A percentile compares a stretch with the other conserved stretches of the same genome.
Conservation (phyloP, 2,888 invertebrate genomes). For the Agrypnus murinus region DNA sequence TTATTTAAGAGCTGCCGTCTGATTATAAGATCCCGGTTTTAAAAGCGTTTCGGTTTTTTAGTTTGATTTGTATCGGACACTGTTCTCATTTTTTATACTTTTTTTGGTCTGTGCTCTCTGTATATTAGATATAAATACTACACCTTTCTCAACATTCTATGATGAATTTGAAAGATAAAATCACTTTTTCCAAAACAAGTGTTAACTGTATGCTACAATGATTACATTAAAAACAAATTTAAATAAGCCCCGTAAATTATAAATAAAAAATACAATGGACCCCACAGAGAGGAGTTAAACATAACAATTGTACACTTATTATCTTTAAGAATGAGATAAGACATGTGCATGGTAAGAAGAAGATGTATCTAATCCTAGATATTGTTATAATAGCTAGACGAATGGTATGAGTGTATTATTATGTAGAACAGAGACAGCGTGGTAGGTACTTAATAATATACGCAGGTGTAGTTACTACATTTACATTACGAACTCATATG, state of each 20-base stretch:
- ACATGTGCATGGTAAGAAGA: slow-evolving; percentile 59
- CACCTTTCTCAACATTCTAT: slow-evolving; percentile 8
- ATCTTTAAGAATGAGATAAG: slow-evolving; percentile 61
- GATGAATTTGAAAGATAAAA: background rate
- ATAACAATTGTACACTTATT: slow-evolving; percentile 66
- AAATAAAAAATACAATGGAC: background rate
- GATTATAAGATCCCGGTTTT: slow-evolving; percentile 39
- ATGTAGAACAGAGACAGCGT: slow-evolving; percentile 63
- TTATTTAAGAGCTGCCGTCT: slow-evolving; percentile 33
- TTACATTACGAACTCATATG: slow-evolving; percentile 67
- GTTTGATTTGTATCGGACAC: slow-evolving; percentile 10
- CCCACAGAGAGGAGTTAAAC: slow-evolving; percentile 46
- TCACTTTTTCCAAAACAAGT: slow-evolving; percentile 19
- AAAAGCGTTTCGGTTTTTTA: slow-evolving; percentile 22
- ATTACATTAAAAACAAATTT: background rate
- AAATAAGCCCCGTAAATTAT: background rate
- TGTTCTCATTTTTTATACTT: slow-evolving; percentile 12
- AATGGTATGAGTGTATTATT: slow-evolving; percentile 62
- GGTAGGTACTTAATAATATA: slow-evolving; percentile 56
- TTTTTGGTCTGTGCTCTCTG: too few relatives aligned
- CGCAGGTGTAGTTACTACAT: slow-evolving; percentile 65
- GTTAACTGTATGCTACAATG: slow-evolving; percentile 13
- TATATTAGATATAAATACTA: too few relatives aligned
- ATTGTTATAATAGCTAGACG: slow-evolving; percentile 55
- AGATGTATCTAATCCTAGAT: slow-evolving; percentile 61